These are phyloP conservation scores for Endotricha flammealis DNA, from an alignment of 2,888 invertebrate genomes.

Conservation along the genomic window DNA sequence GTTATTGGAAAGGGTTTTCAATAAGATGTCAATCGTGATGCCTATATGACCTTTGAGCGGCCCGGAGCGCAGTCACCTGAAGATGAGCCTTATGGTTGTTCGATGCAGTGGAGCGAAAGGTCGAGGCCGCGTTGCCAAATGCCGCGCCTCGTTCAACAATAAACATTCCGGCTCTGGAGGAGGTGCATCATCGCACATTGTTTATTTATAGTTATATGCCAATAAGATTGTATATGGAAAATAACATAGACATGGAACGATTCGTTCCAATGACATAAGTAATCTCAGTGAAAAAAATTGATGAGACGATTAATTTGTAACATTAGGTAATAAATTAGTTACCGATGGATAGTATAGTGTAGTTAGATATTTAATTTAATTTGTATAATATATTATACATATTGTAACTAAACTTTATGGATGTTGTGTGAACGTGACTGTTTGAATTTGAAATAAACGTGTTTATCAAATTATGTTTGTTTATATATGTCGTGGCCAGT, in stretches of 20 bases:
- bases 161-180: conserved; percentile 56
- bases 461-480: conserved; percentile 57
- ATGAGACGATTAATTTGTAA: neutral
- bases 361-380: conserved; percentile 25
- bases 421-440: conserved; percentile 49
- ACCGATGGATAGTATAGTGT: conserved; percentile 14
- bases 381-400: conserved; percentile 27
- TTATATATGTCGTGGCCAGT: too few relatives aligned
- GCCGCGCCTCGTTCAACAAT: conserved; percentile 49
- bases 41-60: conserved; percentile 40
- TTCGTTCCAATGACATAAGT: neutral
- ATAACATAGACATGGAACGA: neutral
- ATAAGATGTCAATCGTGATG: conserved; percentile 22
- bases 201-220: conserved; percentile 35
- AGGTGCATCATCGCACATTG: conserved; percentile 43
- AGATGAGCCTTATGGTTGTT: conserved; percentile 47
- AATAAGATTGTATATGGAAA: conserved; percentile 6
- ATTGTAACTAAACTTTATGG: conserved; percentile 50
- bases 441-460: conserved; percentile 64
- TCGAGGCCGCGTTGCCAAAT: conserved; percentile 65
- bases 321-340: conserved; percentile 7
- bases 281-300: conserved; percentile 2
- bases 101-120: conserved; percentile 44
- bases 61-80: conserved; percentile 37
- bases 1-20: conserved; percentile 29